phyloP scores from a whole-genome alignment of 2,797 vertebrate genomes.

The Bucorvus abyssinicus region DNA sequence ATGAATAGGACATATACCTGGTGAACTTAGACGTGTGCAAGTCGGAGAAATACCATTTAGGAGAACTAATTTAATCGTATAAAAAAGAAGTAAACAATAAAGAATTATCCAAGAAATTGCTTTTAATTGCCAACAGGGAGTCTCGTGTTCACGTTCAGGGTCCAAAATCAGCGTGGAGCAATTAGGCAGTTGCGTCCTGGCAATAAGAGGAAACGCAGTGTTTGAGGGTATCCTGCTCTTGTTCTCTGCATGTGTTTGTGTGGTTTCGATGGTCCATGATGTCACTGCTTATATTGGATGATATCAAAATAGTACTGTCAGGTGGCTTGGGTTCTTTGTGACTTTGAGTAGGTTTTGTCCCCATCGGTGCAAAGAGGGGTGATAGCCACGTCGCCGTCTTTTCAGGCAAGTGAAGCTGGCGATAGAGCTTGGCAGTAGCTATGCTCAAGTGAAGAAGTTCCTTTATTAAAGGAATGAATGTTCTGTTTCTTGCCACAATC shows the following conservation, averaged over 20 bases:
- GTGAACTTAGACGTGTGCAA: rapidly evolving
- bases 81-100: conserved; percentile 69
- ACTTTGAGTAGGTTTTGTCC: neutral
- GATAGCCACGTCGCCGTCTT: neutral
- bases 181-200: neutral
- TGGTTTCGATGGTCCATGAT: neutral
- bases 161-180: neutral
- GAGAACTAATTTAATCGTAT: neutral
- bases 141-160: neutral
- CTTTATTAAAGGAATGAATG: neutral
- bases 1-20: neutral
- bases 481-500: neutral
- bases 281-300: neutral
- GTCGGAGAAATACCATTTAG: neutral
- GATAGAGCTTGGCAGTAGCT: neutral
- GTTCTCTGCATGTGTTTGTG: neutral
- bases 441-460: neutral
- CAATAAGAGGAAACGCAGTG: neutral
- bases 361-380: neutral
- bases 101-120: neutral
- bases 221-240: neutral
- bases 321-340: neutral
- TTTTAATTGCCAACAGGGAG: neutral
- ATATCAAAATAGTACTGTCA: neutral
- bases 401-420: neutral